Conservation (phyloP, 2,797 vertebrate genomes). For the Okamejei kenojei region DNA sequence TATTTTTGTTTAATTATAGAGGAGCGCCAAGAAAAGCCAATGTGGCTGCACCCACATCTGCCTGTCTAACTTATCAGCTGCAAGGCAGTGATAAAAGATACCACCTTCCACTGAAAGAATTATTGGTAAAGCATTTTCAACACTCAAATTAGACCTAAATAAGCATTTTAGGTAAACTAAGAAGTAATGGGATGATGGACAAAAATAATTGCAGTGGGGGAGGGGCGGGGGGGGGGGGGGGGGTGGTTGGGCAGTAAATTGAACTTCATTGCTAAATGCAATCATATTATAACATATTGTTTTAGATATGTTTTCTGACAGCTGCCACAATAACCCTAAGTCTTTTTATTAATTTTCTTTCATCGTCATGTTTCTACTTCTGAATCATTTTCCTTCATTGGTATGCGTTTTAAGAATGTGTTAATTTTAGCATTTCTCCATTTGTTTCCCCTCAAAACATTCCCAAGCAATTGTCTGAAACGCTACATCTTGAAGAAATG, state of each 20-base stretch:
- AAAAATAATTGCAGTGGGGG: background rate
- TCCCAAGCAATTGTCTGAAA: no score
- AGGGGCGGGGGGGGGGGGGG: background rate
- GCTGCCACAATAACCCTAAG: background rate
- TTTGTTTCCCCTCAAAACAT: background rate
- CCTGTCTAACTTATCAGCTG: background rate
- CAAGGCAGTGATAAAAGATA: background rate
- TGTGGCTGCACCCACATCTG: background rate
- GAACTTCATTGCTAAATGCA: background rate
- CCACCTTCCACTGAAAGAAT: constrained; percentile 22
- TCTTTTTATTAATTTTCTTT: background rate
- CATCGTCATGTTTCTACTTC: background rate
- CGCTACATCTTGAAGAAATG: no score
- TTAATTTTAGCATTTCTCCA: background rate
- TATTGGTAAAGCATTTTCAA: constrained; percentile 20
- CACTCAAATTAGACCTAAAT: background rate
- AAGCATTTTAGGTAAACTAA: background rate
- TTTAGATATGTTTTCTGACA: background rate
- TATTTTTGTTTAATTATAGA: background rate
- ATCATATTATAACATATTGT: background rate
- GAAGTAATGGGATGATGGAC: background rate
- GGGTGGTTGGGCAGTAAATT: no score
- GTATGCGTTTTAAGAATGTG: background rate
- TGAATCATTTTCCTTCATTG: constrained; percentile 5
- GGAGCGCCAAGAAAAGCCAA: background rate